Evolutionary conservation across 2,888 invertebrate species (phyloP), one percentile per base, ranked within the genome.

Genomic region (Lasioglossum villosulum): DNA sequence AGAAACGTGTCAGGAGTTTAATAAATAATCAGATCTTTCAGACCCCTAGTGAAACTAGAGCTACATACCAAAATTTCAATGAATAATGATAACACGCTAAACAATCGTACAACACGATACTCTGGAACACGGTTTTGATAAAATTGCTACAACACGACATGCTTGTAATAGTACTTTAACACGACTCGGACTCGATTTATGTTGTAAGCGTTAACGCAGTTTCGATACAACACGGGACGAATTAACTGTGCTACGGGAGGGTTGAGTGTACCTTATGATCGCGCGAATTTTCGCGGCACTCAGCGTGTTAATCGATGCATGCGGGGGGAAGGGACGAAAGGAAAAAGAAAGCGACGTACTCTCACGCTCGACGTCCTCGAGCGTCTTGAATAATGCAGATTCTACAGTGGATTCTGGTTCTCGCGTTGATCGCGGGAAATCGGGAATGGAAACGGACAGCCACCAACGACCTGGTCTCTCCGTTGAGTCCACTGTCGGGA

Each of bases 381-480:
- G 77, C 42, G 23, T 72, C 48, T 72, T 56, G 79, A 79, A 45
- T 76, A 81, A 72, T 52, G 72, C 34, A 34, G 56, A 0, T 74
- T 48, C 34, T 66, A 27, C 27, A 6, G 27, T 68, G 37, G 27
- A 77, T 82, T 63, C 39, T 63, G 59, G 63, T 75, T 66, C 52
- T 63, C 37, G 19, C 14, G n/a, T 48, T 70, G 45, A 34, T 42
- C 59, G 82, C 74, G 78, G 82, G 63, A 78, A 78, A 72, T 71
- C n/a, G 48, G 42, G 37, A 70, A 37, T 71, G 68, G 76, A 48
- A 68, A 52, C 48, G 19, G 52, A 48, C n/a, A 34, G n/a, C 34
- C 19, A 14, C 34, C 19, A 37, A 34, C 34, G 68, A 23, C 45
- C 39, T 0, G 27, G 42, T 39, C n/a, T 68, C 27, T 19, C 12